These are phyloP conservation scores for Tetranychus piercei DNA, from an alignment of 2,888 invertebrate species.

Conservation along the genomic window DNA sequence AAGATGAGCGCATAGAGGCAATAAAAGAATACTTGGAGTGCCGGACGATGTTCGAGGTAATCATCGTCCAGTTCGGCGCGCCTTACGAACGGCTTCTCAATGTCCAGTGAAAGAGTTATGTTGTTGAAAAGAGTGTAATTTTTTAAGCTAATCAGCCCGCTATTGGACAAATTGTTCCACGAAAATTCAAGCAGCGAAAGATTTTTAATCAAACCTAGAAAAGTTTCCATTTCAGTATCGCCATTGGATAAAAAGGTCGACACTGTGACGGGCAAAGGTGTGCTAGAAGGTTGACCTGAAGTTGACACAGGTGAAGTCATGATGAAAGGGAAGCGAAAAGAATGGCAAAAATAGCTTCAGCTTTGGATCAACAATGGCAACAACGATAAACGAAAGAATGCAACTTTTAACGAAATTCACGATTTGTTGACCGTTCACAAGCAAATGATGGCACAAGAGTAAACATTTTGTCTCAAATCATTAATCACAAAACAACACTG, in stretches of 20 bases:
- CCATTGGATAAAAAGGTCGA: not conserved
- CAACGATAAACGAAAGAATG: not conserved
- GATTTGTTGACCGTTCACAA: not conserved
- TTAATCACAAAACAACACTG: no score
- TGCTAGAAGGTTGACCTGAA: not conserved
- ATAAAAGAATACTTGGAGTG: conserved; percentile 54
- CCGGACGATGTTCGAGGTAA: conserved; percentile 21
- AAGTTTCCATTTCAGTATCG: not conserved
- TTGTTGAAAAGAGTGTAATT: not conserved
- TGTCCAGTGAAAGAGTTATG: not conserved
- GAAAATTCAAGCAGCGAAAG: not conserved
- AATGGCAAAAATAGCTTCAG: not conserved
- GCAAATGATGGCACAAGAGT: no score
- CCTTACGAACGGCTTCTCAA: not conserved
- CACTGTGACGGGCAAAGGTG: not conserved
- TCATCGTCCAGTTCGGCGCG: not conserved
- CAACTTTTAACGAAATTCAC: not conserved
- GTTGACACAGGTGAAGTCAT: not conserved
- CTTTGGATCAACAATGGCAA: not conserved
- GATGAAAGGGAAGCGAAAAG: not conserved
- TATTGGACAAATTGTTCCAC: not conserved
- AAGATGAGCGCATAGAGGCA: conserved; percentile 61
- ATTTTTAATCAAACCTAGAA: not conserved
- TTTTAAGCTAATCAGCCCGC: not conserved
- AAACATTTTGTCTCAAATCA: no score